Conservation (phyloP, 2,888 invertebrate species). For the Cerastoderma edule region DNA sequence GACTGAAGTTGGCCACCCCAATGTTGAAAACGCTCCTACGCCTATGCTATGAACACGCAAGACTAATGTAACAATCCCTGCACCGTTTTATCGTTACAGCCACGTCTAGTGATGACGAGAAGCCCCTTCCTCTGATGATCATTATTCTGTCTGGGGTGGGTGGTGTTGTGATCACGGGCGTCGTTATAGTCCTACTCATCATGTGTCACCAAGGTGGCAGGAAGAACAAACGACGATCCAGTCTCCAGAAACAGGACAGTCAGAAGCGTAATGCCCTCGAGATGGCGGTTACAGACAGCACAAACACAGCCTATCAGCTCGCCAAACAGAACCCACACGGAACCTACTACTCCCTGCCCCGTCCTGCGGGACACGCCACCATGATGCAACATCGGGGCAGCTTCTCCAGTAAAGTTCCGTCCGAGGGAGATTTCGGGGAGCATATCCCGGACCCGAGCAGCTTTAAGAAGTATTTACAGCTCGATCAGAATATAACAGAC, state of each 20-base stretch:
- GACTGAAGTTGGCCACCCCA: no score
- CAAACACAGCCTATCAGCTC: slow-evolving; percentile 56
- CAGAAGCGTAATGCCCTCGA: slow-evolving; percentile 64
- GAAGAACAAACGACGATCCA: slow-evolving; percentile 58
- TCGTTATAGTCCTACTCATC: slow-evolving; percentile 71
- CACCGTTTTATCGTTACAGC: slow-evolving; percentile 4
- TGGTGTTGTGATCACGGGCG: slow-evolving; percentile 72
- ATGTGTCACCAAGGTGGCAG: slow-evolving; percentile 67
- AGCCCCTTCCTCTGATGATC: slow-evolving; percentile 66
- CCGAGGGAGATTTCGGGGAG: slow-evolving; percentile 60
- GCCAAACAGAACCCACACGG: slow-evolving; percentile 64
- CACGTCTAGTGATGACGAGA: neutral
- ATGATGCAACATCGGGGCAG: slow-evolving; percentile 62
- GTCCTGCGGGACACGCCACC: slow-evolving; percentile 60
- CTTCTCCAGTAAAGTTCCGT: slow-evolving; percentile 62
- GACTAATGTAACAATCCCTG: no score
- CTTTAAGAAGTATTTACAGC: slow-evolving; percentile 65
- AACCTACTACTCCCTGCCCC: slow-evolving; percentile 57
- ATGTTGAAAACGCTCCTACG: no score
- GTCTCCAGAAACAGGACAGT: slow-evolving; percentile 51
- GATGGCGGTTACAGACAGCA: slow-evolving; percentile 66
- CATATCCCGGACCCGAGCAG: slow-evolving; percentile 68
- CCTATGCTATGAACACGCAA: no score
- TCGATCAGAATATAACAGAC: slow-evolving; percentile 68
- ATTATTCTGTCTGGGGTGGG: slow-evolving; percentile 79